Conservation (phyloP, 1,140 invertebrate genomes). For the Gonioctena quinquepunctata region DNA sequence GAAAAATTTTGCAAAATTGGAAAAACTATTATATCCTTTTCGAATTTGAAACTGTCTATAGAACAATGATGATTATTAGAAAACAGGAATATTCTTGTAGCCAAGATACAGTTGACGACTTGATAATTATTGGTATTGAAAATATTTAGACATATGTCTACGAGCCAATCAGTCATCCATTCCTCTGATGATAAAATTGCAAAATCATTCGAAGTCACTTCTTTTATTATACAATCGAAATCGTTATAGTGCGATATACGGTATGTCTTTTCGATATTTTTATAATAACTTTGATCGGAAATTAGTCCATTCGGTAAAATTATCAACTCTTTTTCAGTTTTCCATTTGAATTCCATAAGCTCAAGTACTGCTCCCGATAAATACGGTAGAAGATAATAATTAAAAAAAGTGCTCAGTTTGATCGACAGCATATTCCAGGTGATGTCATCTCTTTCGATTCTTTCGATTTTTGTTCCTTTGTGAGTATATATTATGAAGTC, state of each 20-base stretch:
- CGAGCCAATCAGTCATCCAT: neutral
- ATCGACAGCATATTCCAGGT: neutral
- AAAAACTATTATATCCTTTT: too few relatives aligned
- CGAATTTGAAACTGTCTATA: too few relatives aligned
- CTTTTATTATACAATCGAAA: neutral
- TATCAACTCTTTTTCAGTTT: neutral
- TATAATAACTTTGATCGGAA: neutral
- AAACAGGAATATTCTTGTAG: neutral
- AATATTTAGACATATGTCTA: constrained; percentile 1
- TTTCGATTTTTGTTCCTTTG: neutral
- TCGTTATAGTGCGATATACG: neutral
- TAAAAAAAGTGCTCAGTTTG: neutral
- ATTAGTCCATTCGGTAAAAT: neutral
- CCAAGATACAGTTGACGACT: neutral
- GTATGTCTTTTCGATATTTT: neutral
- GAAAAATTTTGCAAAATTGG: too few relatives aligned
- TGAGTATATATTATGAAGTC: constrained; percentile 2
- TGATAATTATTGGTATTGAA: neutral
- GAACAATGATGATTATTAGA: too few relatives aligned
- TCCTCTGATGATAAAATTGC: neutral
- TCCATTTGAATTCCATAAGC: neutral
- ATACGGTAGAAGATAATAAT: neutral
- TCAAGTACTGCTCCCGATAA: neutral
- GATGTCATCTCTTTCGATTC: neutral
- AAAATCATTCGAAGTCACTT: neutral